These are phyloP conservation scores for Hypotaenidia philippensis DNA, from an alignment of 2,797 vertebrate species.

Conservation along the genomic window DNA sequence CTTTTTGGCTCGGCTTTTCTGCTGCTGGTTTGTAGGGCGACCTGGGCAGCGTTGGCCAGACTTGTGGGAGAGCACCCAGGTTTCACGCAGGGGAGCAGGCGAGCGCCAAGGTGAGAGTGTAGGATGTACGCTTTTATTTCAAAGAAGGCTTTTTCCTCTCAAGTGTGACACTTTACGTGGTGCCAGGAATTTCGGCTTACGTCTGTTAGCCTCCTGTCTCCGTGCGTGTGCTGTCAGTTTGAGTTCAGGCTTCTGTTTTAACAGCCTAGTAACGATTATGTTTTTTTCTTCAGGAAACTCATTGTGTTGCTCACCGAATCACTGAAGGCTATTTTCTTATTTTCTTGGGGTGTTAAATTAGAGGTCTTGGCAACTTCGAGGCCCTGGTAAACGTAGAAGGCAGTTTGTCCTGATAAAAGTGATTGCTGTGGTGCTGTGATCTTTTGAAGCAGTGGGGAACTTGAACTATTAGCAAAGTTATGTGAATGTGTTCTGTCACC, in stretches of 20 bases:
- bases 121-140: background rate
- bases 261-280: background rate
- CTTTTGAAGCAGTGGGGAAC: background rate
- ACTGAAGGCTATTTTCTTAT: background rate
- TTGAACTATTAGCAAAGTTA: background rate
- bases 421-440: background rate
- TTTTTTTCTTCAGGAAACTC: background rate
- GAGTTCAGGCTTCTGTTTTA: background rate
- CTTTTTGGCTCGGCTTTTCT: constrained; percentile 47
- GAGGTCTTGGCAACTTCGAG: background rate
- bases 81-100: background rate
- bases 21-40: constrained; percentile 18
- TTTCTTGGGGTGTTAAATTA: background rate
- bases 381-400: background rate
- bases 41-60: background rate
- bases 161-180: background rate
- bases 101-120: background rate
- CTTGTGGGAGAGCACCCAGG: background rate
- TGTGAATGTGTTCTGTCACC: background rate
- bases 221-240: background rate
- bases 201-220: background rate
- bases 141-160: background rate
- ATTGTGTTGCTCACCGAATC: background rate
- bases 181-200: background rate
- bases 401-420: background rate